Evolutionary conservation across 2,113 vertebrate species (phyloP).

Genomic region (Hyla sarda): DNA sequence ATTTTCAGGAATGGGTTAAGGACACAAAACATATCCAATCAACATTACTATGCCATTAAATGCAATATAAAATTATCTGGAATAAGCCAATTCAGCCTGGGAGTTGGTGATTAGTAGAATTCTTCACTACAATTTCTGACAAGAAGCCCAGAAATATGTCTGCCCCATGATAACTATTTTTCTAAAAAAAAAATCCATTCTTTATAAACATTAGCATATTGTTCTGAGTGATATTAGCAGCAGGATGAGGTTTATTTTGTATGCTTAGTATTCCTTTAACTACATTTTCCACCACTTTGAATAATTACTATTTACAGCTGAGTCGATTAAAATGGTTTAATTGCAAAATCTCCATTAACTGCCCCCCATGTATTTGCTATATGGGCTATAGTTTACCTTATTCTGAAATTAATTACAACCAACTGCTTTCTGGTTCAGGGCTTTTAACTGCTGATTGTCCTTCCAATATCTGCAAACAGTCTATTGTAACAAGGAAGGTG

Average conservation of each 20-base stretch:
- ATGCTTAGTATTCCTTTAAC: not conserved
- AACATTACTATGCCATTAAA: not conserved
- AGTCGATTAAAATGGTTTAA: not conserved
- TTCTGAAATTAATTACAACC: not conserved
- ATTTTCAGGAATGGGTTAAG: not conserved
- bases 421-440: slow-evolving; percentile 2
- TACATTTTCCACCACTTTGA: not conserved
- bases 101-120: not conserved
- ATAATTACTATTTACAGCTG: not conserved
- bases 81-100: not conserved
- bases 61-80: not conserved
- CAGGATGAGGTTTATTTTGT: not conserved
- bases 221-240: not conserved
- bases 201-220: not conserved
- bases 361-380: not conserved
- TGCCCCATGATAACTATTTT: not conserved
- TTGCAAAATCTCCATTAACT: not conserved
- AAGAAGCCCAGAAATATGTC: not conserved
- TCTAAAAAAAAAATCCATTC: not conserved
- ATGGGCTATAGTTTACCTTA: not conserved
- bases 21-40: not conserved
- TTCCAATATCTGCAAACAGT: slow-evolving; percentile 11
- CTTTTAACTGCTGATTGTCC: slow-evolving; percentile 17
- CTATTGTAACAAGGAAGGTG: slow-evolving; percentile 10
- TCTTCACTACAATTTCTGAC: not conserved